Conservation (phyloP, 2,113 vertebrate genomes). For the Sciurus niger region DNA sequence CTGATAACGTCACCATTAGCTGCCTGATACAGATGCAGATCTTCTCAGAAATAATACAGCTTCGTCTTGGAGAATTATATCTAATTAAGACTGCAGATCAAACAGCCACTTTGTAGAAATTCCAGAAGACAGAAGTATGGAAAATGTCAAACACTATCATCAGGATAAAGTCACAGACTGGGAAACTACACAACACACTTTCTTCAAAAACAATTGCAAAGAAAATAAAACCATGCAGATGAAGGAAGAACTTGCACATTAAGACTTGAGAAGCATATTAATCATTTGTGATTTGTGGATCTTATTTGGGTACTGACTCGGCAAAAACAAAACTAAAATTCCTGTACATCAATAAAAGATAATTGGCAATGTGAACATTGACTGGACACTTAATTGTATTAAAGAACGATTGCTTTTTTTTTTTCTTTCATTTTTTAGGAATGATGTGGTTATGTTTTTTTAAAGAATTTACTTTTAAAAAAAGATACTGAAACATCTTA, state of each 20-base stretch:
- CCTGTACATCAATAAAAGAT: neutral
- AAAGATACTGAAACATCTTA: neutral
- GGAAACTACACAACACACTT: neutral
- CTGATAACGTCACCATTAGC: neutral
- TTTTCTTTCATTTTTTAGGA: neutral
- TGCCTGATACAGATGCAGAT: neutral
- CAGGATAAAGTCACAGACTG: neutral
- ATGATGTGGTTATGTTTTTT: neutral
- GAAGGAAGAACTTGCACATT: neutral
- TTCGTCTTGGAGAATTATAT: neutral
- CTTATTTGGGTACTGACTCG: neutral
- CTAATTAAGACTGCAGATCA: neutral
- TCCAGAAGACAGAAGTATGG: neutral
- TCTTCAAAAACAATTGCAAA: neutral
- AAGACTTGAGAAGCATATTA: neutral
- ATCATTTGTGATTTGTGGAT: neutral
- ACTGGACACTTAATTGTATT: neutral
- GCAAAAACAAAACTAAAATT: neutral
- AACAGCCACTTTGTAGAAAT: neutral
- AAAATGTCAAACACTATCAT: neutral
- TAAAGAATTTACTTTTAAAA: neutral
- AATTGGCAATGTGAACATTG: neutral
- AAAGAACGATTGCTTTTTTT: neutral
- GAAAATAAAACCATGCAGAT: neutral
- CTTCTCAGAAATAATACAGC: neutral